Base-by-base conservation (phyloP, 2,113 vertebrate genomes). In the Syrmaticus mikado region DNA sequence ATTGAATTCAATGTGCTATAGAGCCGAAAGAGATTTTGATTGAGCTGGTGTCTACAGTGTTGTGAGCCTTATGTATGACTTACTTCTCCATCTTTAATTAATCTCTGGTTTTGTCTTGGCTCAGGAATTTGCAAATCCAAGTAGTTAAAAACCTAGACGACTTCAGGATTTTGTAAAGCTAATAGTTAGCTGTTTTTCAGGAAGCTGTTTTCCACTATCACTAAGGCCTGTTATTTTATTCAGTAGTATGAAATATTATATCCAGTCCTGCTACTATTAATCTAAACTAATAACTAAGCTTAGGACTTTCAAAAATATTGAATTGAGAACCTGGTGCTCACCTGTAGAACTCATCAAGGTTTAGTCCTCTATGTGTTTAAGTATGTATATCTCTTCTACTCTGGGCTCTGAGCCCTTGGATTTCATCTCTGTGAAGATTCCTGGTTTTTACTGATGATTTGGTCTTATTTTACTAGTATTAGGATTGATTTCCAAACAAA, bases 111-210 rank as follows among this genome's bases (percentile, higher is more conserved):
- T 68, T 57, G 34, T 11, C 61, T 86, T 82, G 38, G 17, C 78
- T 90, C 68, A 87, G 38, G 46, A 84, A 87, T 87, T 91, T 78
- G 12, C 38, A 78, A 82, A 86, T 92, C 34, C 61, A 68, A 82
- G 32, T 41, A 84, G 28, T 22, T 60, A 65, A 88, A 94, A 83
- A 34, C 7, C 20, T 58, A 60, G 12, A 71, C 48, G 32, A 45
- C 55, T 84, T 90, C 46, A 38, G 41, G 80, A 60, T 74, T 94
- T 71, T 62, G 11, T 16, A 77, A 85, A 90, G 8, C 50, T 70
- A 6, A 41, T 62, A 40, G 41, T 41, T 41, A 41, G 28, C 48
- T 25, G 13, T 46, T 45, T 43, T 48, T 57, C 72, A 68, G 50
- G 20, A 93, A 50, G 15, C 6, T 58, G 7, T 43, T 86, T 91